phyloP scores from a whole-genome alignment of 2,888 invertebrate species.

The Ennomos erosarius region DNA sequence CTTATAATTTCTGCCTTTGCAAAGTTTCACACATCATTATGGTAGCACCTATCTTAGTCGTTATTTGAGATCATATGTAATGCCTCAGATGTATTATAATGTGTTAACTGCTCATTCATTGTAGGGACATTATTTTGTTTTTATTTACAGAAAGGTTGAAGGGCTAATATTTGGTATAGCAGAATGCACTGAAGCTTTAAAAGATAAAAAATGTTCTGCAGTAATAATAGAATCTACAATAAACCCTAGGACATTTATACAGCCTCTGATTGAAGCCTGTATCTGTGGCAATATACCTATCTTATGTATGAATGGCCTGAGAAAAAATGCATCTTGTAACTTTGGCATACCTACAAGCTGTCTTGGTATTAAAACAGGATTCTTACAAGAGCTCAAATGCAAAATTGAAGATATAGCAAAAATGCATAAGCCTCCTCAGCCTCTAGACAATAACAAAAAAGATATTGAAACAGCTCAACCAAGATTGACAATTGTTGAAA shows the following conservation, averaged over 20 bases:
- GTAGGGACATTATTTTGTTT: background rate
- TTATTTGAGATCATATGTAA: too few relatives aligned
- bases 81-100: too few relatives aligned
- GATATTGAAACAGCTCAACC: background rate
- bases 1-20: too few relatives aligned
- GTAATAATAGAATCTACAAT: conserved; percentile 72
- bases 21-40: too few relatives aligned
- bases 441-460: conserved; percentile 18
- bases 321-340: conserved; percentile 48
- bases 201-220: conserved; percentile 59
- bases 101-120: too few relatives aligned
- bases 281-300: conserved; percentile 57
- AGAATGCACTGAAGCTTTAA: conserved; percentile 58
- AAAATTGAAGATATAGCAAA: conserved; percentile 54
- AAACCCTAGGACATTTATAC: conserved; percentile 71
- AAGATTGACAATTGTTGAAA: background rate
- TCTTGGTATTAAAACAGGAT: conserved; percentile 63
- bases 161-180: conserved; percentile 74
- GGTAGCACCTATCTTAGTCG: too few relatives aligned
- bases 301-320: conserved; percentile 69
- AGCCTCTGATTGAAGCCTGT: conserved; percentile 70
- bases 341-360: conserved; percentile 77
- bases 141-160: conserved; percentile 63
- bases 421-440: conserved; percentile 40
- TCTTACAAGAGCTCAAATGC: conserved; percentile 49